Percentiles rank a stretch among this genome's conserved stretches.
Conservation (phyloP, 1,140 invertebrate genomes). For the Ceratosolen solmsi region DNA sequence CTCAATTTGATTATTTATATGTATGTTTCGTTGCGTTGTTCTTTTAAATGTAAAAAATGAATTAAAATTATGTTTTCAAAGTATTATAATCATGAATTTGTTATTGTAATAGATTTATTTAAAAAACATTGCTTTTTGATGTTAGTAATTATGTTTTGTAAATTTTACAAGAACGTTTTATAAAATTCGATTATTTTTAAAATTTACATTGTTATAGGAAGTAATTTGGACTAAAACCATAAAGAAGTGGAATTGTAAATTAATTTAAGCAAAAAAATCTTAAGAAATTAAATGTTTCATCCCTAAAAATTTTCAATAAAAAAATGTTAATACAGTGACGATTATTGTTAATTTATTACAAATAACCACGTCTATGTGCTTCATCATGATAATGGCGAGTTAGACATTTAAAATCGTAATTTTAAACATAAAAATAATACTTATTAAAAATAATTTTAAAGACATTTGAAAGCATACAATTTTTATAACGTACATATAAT, state of each 20-base stretch:
- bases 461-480: too few relatives aligned
- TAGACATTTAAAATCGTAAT: too few relatives aligned
- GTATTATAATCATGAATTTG: neutral
- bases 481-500: too few relatives aligned
- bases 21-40: conserved; percentile 27
- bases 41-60: conserved; percentile 13
- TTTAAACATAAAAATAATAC: too few relatives aligned
- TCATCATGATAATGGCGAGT: too few relatives aligned
- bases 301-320: conserved; percentile 48
- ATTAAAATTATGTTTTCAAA: conserved; percentile 8
- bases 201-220: conserved; percentile 27
- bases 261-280: conserved; percentile 34
- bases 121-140: neutral
- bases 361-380: neutral
- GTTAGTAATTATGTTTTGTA: neutral
- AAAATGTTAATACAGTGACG: conserved; percentile 37
- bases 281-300: conserved; percentile 44
- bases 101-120: conserved; percentile 1
- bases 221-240: conserved; percentile 9
- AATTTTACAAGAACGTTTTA: too few relatives aligned
- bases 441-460: too few relatives aligned
- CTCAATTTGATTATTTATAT: conserved; percentile 9
- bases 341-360: neutral
- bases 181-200: conserved; percentile 19
- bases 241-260: conserved; percentile 44